Base-by-base conservation (phyloP, 2,888 invertebrate genomes). In the Microplitis manilae region DNA sequence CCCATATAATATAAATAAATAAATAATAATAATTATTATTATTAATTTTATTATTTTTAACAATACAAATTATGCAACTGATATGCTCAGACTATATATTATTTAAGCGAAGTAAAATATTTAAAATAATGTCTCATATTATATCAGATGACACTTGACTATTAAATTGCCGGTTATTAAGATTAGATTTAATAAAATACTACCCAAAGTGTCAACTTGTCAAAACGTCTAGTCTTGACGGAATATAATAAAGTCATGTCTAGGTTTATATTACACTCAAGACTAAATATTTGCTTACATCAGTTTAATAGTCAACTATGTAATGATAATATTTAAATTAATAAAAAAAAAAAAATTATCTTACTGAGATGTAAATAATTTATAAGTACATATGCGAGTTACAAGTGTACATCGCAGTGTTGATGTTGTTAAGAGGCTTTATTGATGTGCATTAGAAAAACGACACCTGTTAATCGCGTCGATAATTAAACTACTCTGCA, bases 201-300 rank as follows among this genome's bases (percentile, higher is more conserved):
- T 65, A 17, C 59, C 41, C n/a, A 40, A 30, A 50, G 30, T 50
- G 65, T 73, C 65, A 73, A 73, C 60, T 13, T 73, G 76, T 72
- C 76, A 73, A 73, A 77, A 50, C 61, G 60, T 68, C 60, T 20
- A 50, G 50, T 20, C 40, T 60, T 61, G 72, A 72, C 62, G 60
- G 61, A 68, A 64, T 62, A 68, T 68, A 69, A 69, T 77, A 39
- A 77, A 61, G 61, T 68, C 62, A 73, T 38, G 68, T 60, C 73
- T 50, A 50, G 50, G 30, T 30, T 30, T 13, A 50, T 9, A 13
- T 8, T 8, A 8, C 13, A 50, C 50, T 50, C 9, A 50, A 50
- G 50, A 50, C 8, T 50, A 9, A 50, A 8, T 50, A 50, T 50
- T 50, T 50, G 61, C 62, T 62, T 61, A 61, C 73, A 50, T 39